Base-by-base conservation (phyloP, 1,140 invertebrate species). In the Mizuhopecten yessoensis region DNA sequence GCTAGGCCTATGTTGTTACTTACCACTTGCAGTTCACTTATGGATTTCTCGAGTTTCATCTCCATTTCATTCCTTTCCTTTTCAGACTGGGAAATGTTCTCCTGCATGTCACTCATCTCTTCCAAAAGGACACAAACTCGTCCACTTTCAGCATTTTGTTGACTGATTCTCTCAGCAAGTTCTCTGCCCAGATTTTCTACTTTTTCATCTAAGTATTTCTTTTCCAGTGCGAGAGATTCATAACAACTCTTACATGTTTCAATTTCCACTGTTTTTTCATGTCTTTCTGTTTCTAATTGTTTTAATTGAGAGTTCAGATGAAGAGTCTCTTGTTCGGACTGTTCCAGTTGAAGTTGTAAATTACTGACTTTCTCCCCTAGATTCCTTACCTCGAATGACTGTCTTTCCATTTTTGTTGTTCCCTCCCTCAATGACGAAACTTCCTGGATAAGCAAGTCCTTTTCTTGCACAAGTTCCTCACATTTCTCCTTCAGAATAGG, bases 91-190 rank as follows among this genome's bases (percentile, higher is more conserved):
- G 57, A 0, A 29, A 29, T n/a, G 7, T 75, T 75, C n/a, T 29
- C 29, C 57, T 75, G 57, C n/a, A 75, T 75, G 5, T 75, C 57
- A 75, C 17, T 75, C 57, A 75, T 75, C n/a, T 75, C 57, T 75
- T 75, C 57, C 57, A 75, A 11, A 9, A 75, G 15, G 23, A 5
- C n/a, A 75, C 57, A 75, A n/a, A 75, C 57, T 17, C 57, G 57
- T 29, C 57, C 57, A 75, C 57, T 75, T 75, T 75, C 57, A 29
- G 9, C 57, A 75, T 75, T 75, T n/a, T 75, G 57, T 75, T 75
- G 23, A 75, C 57, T 75, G 23, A 75, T n/a, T 75, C 57, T 75
- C 11, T 75, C 57, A 7, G 57, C n/a, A 75, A 75, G 57, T 75
- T 75, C 57, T 75, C 17, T 75, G 1, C n/a, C 57, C 9, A 75